Base-by-base conservation (phyloP, 2,113 vertebrate species). In the Hypocryptadius cinnamomeus region DNA sequence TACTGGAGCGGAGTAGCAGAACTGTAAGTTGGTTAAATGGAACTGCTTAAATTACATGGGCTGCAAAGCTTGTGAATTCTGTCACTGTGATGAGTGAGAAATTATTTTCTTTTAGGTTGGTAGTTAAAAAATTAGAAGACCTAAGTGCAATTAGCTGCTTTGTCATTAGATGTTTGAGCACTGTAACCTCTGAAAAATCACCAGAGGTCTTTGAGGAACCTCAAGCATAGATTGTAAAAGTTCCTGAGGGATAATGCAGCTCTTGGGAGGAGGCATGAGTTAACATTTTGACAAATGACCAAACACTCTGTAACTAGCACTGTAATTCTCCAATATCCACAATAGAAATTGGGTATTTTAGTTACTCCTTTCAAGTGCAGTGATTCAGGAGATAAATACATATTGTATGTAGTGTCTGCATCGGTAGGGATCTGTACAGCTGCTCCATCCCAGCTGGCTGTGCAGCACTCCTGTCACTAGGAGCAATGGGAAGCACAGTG, bases 1-100 rank as follows among this genome's bases (percentile, higher is more conserved):
- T 99, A 97, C 94, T 99, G 99, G 99, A 99, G 99, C 1, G 98
- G 98, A 39, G 96, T 98, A 3, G 97, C 97, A 94, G 99, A 99
- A 94, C 97, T 98, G 98, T 98, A 96, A 98, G 98, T 98, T 83
- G 83, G 54, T 64, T 85, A 85, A 87, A 89, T 2, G 3, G 44
- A 85, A n/a, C 33, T 53, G 47, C 39, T 77, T 93, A 63, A 69
- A n/a, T 83, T 48, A 42, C 3, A 3, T 51, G 42, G 18, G 25
- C 30, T 90, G n/a, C 37, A 74, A 21, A n/a, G 79, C 23, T 61
- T 66, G 47, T 85, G 37, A n/a, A 79, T 74, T n/a, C 17, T 69
- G 59, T 51, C 18, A 31, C 42, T 80, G 1, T n/a, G n/a, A 39
- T 85, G 59, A 63, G 39, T 37, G 25, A 74, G 69, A 82, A 85